Percentiles rank a stretch among this genome's conserved stretches.
Evolutionary conservation across 1,140 invertebrate species (phyloP).

Genomic region (Vanessa atalanta): DNA sequence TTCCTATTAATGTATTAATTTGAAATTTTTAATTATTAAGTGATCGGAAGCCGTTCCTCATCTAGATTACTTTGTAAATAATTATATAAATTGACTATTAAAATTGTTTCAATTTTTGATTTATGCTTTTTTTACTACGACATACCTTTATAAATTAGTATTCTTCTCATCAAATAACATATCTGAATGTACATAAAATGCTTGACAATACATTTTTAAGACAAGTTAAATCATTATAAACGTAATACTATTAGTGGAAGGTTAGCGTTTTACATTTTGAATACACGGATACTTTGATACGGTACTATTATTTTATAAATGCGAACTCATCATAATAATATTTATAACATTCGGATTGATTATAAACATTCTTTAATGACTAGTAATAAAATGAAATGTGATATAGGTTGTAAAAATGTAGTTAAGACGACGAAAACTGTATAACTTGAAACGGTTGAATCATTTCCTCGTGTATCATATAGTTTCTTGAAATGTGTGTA

Average conservation of each 20-base stretch:
- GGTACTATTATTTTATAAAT: slow-evolving; percentile 36
- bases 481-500: slow-evolving; percentile 50
- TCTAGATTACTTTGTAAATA: slow-evolving; percentile 47
- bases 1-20: slow-evolving; percentile 11
- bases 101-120: background rate
- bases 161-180: slow-evolving; percentile 72
- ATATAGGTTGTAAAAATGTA: slow-evolving; percentile 78
- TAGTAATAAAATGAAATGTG: slow-evolving; percentile 78
- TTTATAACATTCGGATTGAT: slow-evolving; percentile 28
- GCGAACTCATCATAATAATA: slow-evolving; percentile 21
- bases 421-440: slow-evolving; percentile 67
- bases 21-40: background rate
- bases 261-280: slow-evolving; percentile 38
- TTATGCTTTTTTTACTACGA: slow-evolving; percentile 1
- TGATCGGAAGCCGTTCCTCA: background rate
- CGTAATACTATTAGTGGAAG: slow-evolving; percentile 31
- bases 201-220: slow-evolving; percentile 79
- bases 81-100: slow-evolving; percentile 10
- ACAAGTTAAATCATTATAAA: slow-evolving; percentile 53
- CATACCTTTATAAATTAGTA: slow-evolving; percentile 23
- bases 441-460: slow-evolving; percentile 46
- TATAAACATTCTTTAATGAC: slow-evolving; percentile 33
- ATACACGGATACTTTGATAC: slow-evolving; percentile 32
- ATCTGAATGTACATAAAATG: slow-evolving; percentile 78
- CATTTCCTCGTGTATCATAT: slow-evolving; percentile 56